Evolutionary conservation across 2,113 vertebrate species (phyloP), one percentile per base, ranked within the genome.

Genomic region (Saccopteryx bilineata): DNA sequence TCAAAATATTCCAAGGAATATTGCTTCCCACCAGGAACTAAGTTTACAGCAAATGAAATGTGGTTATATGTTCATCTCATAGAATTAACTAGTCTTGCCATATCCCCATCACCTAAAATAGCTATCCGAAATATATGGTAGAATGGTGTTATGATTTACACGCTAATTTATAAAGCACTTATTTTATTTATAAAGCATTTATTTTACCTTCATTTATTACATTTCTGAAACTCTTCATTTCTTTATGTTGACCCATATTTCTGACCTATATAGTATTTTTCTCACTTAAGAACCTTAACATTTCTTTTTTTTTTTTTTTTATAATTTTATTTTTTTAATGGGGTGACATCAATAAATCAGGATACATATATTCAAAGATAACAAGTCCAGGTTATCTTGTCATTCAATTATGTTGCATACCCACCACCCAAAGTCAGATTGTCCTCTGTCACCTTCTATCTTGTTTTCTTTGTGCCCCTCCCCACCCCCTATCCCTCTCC

Each of bases 1-100:
- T 74, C 13, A 76, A 60, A 60, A 26, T 52, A 83, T 92, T 54
- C 15, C 54, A 83, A 90, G 71, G 52, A 78, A 60, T 80, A 81
- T 54, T 68, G 31, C 52, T 93, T 85, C 4, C 66, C 72, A 80
- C 50, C 39, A 93, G 26, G 65, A 60, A 76, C 7, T 82, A 39
- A 91, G 78, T 88, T 84, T 79, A 65, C 10, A 92, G 56, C 19
- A 92, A 91, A 46, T 33, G 19, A 79, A 61, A 7, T 76, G 28
- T 60, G 28, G 28, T 82, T 13, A 78, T 65, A 60, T 23, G 31
- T 24, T 82, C 6, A 74, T 46, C 7, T 78, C 24, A 78, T 76
- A 88, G 50, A 72, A 91, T 48, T 87, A 46, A 56, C 39, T 96
- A 52, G 46, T 61, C 14, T 94, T 82, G 87, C 17, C 9, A 46